Percentiles rank a stretch among this genome's conserved stretches.
These are phyloP conservation scores for Dreissena rostriformis DNA, from an alignment of 1,140 invertebrate species.

Conservation along the genomic window DNA sequence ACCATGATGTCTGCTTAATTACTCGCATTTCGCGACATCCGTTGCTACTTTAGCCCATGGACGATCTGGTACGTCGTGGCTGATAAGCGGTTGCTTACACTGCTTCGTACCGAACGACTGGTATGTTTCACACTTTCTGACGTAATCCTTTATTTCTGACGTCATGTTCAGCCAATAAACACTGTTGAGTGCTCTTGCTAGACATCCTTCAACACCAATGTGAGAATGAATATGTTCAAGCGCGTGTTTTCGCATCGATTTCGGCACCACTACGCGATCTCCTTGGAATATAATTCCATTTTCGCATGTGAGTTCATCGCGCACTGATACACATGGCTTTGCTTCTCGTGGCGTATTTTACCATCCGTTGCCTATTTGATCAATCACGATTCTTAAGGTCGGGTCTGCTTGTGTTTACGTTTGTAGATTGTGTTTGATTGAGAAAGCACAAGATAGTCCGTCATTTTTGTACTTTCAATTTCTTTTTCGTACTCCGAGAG, in stretches of 20 bases:
- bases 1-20: too few species aligned
- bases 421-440: not conserved
- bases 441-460: not conserved
- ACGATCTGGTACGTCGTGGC: conserved; percentile 52
- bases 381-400: conserved; percentile 3
- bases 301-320: conserved; percentile 14
- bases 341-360: conserved; percentile 11
- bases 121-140: conserved; percentile 56
- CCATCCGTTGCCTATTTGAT: not conserved
- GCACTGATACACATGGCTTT: conserved; percentile 11
- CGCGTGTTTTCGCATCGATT: not conserved
- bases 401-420: not conserved
- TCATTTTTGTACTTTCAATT: not conserved
- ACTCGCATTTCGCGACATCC: too few species aligned
- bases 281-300: conserved; percentile 6
- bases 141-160: conserved; percentile 51
- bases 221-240: conserved; percentile 39
- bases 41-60: conserved; percentile 62
- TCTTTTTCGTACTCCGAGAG: not conserved
- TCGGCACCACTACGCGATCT: not conserved
- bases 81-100: conserved; percentile 41
- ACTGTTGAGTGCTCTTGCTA: conserved; percentile 53
- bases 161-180: conserved; percentile 66
- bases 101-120: conserved; percentile 15
- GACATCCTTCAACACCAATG: conserved; percentile 58